phyloP scores from a whole-genome alignment of 1,140 invertebrate genomes.

The Pseudomyrmex gracilis region DNA sequence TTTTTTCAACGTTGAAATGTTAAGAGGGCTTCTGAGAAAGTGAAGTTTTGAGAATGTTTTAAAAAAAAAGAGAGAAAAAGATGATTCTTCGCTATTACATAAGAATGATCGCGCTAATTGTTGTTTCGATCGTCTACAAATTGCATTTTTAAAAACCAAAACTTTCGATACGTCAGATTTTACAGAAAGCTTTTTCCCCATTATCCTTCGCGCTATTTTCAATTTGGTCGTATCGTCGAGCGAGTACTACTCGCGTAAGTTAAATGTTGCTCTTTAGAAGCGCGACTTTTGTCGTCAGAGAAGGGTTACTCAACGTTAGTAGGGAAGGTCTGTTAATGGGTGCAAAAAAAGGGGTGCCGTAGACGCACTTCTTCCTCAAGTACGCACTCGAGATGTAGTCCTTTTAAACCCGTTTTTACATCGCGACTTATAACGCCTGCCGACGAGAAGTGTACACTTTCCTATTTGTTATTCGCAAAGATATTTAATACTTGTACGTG shows the following conservation, averaged over 20 bases:
- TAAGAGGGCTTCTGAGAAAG: too few relatives aligned
- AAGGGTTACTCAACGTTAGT: conserved; percentile 23
- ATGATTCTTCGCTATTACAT: neutral
- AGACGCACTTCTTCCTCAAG: conserved; percentile 38
- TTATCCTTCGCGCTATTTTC: neutral
- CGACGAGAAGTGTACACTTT: neutral
- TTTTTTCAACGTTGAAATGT: too few relatives aligned
- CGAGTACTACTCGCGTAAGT: conserved; percentile 19
- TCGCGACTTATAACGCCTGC: conserved; percentile 30
- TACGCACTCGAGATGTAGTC: conserved; percentile 31
- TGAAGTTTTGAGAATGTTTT: too few relatives aligned
- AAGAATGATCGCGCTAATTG: neutral
- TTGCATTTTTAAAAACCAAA: neutral
- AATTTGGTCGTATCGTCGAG: neutral
- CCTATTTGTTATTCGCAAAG: neutral
- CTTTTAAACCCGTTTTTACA: conserved; percentile 59
- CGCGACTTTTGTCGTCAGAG: conserved; percentile 30
- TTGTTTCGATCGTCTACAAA: too few relatives aligned
- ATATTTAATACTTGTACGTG: neutral
- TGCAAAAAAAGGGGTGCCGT: conserved; percentile 24
- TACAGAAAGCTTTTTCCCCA: neutral
- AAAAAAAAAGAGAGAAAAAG: too few relatives aligned
- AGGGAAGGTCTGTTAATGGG: conserved; percentile 18
- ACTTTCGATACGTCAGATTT: neutral
- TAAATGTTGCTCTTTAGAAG: conserved; percentile 44